These are phyloP conservation scores for Callionymus lyra DNA, from an alignment of 2,113 vertebrate genomes.

Conservation along the genomic window DNA sequence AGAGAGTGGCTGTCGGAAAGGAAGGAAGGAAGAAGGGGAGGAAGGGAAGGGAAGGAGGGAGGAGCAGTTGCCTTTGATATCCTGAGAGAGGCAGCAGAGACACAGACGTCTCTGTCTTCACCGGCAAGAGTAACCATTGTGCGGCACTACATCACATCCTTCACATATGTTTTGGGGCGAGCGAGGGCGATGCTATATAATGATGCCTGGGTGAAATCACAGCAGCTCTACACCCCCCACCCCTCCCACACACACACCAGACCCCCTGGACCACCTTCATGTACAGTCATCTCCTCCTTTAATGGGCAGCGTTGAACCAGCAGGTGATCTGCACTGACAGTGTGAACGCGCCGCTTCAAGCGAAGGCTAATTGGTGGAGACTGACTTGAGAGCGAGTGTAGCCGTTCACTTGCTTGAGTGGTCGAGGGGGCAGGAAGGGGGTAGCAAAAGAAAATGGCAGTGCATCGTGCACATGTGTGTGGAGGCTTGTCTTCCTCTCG, in stretches of 20 bases:
- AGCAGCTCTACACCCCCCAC: no score
- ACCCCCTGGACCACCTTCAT: conserved; percentile 14
- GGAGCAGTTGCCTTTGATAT: conserved; percentile 29
- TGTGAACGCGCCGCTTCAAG: conserved; percentile 44
- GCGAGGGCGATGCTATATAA: no score
- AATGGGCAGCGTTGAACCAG: conserved; percentile 31
- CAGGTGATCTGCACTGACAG: conserved; percentile 50
- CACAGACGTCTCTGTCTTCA: conserved; percentile 42
- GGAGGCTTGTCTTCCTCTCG: conserved; percentile 6
- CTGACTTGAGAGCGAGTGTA: conserved; percentile 38
- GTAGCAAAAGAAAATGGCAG: conserved; percentile 14
- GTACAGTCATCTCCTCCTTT: conserved; percentile 29
- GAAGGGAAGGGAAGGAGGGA: background rate
- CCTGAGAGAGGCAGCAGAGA: conserved; percentile 69
- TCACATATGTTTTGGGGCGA: no score
- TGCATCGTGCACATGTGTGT: conserved; percentile 1
- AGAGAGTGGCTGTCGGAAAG: background rate
- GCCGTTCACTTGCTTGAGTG: conserved; percentile 19
- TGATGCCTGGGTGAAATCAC: no score
- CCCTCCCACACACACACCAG: no score
- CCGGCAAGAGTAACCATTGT: no score
- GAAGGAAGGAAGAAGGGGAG: background rate
- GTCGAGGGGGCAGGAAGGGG: conserved; percentile 25
- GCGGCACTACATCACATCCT: no score
- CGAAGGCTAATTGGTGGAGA: conserved; percentile 48